Base-by-base conservation (phyloP, 2,888 invertebrate species). In the Himalopsyche tibetana region DNA sequence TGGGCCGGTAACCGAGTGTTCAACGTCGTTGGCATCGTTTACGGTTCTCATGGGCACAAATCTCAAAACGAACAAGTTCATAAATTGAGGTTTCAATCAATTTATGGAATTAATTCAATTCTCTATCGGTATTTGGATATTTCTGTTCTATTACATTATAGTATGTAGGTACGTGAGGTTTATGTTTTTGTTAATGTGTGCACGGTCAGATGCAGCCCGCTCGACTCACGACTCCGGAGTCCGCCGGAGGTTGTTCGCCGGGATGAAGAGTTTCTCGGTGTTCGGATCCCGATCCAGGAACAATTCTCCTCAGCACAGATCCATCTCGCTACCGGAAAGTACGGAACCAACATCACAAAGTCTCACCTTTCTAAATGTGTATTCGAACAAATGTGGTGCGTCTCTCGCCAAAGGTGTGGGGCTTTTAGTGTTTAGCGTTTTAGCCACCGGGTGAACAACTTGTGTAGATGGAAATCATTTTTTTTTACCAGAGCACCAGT, bases 241-340 rank as follows among this genome's bases (percentile, higher is more conserved):
- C 93, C 94, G 96, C 91, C 94, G 96, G 91, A 94, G 96, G 89
- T 94, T 96, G 90, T 96, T 96, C 93, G 96, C 96, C 91, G 96
- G 96, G 90, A 95, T 96, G 94, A 96, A 96, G 93, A 96, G 96
- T 91, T 93, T 96, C 91, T 96, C 96, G 90, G 94, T 95, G 92
- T 95, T 96, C 94, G 95, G 94, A 89, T 93, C 95, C 90, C 95
- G 95, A 90, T 92, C 93, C 89, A 94, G 94, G 91, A 94, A 94
- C 91, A 94, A 95, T 91, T 95, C 95, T 90, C 95, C 95, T 90
- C 95, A 96, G 92, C 95, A 96, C 93, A 96, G 96, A 92, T 96
- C 96, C 94, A 96, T 96, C 94, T 96, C 96, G 92, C 95, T 96
- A 93, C 96, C 96, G 92, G 96, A 96, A 96, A 96, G 96, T 96